A percentile compares a stretch with the other conserved stretches of the same genome.
Evolutionary conservation across 2,113 vertebrate species (phyloP).

Genomic region (Cyprinus carpio): DNA sequence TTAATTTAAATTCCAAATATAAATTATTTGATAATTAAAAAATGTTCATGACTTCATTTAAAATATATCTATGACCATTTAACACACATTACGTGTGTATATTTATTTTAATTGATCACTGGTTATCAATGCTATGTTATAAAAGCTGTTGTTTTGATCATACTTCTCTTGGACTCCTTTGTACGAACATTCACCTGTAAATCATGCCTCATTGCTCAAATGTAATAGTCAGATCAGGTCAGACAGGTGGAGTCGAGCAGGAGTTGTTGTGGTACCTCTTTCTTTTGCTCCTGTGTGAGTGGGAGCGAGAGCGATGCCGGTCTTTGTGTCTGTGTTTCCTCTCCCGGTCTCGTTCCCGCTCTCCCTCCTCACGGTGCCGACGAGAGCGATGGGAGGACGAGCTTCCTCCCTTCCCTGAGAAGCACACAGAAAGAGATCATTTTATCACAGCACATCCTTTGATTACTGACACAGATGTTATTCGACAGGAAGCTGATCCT

Average conservation of each 20-base stretch:
- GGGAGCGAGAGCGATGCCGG: constrained; percentile 75
- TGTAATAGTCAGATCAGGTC: not conserved
- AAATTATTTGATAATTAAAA: too few relatives aligned
- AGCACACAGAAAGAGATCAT: not conserved
- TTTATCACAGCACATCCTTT: not conserved
- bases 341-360: constrained; percentile 74
- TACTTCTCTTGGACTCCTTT: too few relatives aligned
- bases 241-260: not conserved
- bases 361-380: constrained; percentile 72
- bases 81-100: not conserved
- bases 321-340: constrained; percentile 79
- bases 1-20: too few relatives aligned
- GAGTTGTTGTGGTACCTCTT: constrained; percentile 67
- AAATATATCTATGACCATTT: not conserved
- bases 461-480: not conserved
- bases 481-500: not conserved
- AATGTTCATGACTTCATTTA: too few relatives aligned
- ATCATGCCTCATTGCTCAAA: not conserved
- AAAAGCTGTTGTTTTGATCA: not conserved
- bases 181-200: too few relatives aligned
- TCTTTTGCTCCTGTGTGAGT: constrained; percentile 76
- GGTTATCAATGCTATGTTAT: not conserved
- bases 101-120: not conserved
- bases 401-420: constrained; percentile 73
- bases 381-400: constrained; percentile 76